phyloP scores from a whole-genome alignment of 2,888 invertebrate genomes.

The Aphidius colemani region DNA sequence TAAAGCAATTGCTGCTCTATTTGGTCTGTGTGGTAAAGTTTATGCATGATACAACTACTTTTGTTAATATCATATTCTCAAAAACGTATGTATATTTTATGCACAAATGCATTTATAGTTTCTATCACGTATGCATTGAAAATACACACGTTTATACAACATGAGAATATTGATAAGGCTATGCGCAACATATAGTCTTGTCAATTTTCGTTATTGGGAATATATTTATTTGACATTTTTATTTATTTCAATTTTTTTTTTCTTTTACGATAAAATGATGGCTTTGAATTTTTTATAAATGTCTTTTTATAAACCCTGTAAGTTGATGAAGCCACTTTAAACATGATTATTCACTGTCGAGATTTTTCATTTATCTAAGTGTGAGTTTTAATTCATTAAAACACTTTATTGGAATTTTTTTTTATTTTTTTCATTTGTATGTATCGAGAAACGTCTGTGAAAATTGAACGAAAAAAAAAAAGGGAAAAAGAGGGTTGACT shows the following conservation, averaged over 20 bases:
- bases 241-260: too few relatives aligned
- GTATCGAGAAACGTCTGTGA: too few relatives aligned
- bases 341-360: not conserved
- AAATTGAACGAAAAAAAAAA: not conserved
- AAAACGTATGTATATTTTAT: conserved; percentile 9
- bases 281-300: too few relatives aligned
- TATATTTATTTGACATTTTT: too few relatives aligned
- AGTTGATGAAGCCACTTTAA: not conserved
- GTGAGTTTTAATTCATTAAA: conserved; percentile 16
- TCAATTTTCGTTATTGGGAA: not conserved
- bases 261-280: too few relatives aligned
- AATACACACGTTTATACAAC: conserved; percentile 1
- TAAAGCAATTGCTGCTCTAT: conserved; percentile 21
- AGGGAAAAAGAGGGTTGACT: too few relatives aligned
- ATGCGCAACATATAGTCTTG: not conserved
- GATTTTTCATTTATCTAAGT: not conserved
- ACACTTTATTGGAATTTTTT: not conserved
- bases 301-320: not conserved
- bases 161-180: conserved; percentile 2
- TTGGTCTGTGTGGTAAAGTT: conserved; percentile 17
- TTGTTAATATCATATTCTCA: not conserved
- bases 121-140: not conserved
- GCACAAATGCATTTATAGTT: not conserved
- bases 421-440: not conserved
- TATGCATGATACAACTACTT: not conserved